Conservation (phyloP, 2,113 vertebrate species). For the Trachemys scripta region DNA sequence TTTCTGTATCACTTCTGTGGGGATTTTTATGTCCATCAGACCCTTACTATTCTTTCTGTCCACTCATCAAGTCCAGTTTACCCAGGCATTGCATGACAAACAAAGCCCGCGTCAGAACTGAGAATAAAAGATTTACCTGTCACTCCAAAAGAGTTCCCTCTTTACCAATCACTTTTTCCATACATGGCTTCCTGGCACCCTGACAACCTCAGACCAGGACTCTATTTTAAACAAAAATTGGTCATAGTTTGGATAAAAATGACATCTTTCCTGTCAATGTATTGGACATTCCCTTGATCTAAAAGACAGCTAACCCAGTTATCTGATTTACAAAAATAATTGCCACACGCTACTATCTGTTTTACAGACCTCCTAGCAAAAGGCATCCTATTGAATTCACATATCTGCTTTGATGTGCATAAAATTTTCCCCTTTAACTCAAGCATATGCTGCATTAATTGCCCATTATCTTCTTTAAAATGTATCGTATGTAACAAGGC, state of each 20-base stretch:
- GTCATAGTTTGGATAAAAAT: not conserved
- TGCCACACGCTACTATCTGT: not conserved
- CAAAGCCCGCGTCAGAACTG: not conserved
- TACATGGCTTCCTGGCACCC: not conserved
- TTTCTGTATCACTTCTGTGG: not conserved
- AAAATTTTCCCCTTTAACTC: not conserved
- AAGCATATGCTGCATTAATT: not conserved
- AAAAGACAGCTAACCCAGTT: not conserved
- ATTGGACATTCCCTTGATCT: not conserved
- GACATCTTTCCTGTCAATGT: not conserved
- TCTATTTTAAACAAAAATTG: not conserved
- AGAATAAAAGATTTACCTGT: not conserved
- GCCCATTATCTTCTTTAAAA: not conserved
- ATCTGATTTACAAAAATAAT: not conserved
- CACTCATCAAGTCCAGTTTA: not conserved
- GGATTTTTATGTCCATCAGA: not conserved
- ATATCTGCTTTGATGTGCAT: not conserved
- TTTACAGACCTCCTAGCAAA: not conserved
- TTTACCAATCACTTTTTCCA: accelerated
- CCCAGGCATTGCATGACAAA: not conserved
- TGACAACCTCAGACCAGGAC: not conserved
- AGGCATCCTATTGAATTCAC: not conserved
- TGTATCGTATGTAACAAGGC: accelerated
- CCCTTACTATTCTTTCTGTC: not conserved
- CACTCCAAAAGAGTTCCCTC: not conserved